Conservation (phyloP, 2,888 invertebrate species). For the Ichneumoninae sp. region DNA sequence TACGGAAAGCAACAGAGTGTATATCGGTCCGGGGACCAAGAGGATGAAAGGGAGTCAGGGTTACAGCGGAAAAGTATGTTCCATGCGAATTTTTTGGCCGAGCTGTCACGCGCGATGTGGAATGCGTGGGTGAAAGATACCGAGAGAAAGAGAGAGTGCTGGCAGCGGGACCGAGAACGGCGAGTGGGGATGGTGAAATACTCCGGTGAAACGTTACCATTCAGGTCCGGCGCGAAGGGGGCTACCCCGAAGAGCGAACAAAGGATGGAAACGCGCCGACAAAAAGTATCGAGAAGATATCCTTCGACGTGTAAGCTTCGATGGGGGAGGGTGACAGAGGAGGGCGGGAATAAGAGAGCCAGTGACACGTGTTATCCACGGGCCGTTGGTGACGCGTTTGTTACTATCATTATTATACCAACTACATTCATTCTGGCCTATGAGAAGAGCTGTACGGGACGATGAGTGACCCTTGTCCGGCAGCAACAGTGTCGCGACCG, state of each 20-base stretch:
- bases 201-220: slow-evolving; percentile 48
- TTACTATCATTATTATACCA: slow-evolving; percentile 52
- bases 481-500: slow-evolving; percentile 11
- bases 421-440: slow-evolving; percentile 16
- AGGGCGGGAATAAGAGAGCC: slow-evolving; percentile 30
- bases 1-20: slow-evolving; percentile 9
- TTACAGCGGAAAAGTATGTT: slow-evolving; percentile 52
- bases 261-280: slow-evolving; percentile 52
- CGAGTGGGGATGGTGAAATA: slow-evolving; percentile 19
- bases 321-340: background rate
- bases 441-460: slow-evolving; percentile 15
- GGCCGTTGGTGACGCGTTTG: slow-evolving; percentile 37
- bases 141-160: background rate
- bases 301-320: slow-evolving; percentile 53
- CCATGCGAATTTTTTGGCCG: slow-evolving; percentile 62
- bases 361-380: slow-evolving; percentile 55
- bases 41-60: slow-evolving; percentile 44
- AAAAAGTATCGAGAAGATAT: slow-evolving; percentile 68
- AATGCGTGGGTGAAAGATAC: slow-evolving; percentile 8
- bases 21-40: background rate
- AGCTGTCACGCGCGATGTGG: slow-evolving; percentile 45
- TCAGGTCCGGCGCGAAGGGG: slow-evolving; percentile 39
- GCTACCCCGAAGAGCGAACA: slow-evolving; percentile 55
- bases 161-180: background rate
- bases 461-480: slow-evolving; percentile 57